Evolutionary conservation across 1,140 invertebrate species (phyloP).

Genomic region (Druon quercuslanigerum): DNA sequence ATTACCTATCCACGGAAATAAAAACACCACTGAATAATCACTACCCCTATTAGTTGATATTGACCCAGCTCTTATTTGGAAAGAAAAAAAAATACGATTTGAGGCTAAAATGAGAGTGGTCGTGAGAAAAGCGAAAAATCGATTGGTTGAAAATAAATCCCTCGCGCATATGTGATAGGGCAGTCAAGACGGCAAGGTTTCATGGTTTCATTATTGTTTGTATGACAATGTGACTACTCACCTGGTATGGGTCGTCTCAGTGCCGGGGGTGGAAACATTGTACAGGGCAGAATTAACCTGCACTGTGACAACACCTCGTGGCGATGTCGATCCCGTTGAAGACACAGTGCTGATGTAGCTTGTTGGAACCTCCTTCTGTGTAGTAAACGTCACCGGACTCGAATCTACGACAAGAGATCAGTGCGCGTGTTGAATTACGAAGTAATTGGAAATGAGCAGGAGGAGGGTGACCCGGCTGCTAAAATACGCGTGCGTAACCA

Average conservation of each 20-base stretch:
- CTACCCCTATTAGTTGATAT: too few species aligned
- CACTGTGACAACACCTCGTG: slow-evolving; percentile 60
- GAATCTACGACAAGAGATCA: slow-evolving; percentile 56
- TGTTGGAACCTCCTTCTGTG: slow-evolving; percentile 65
- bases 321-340: slow-evolving; percentile 57
- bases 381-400: slow-evolving; percentile 69
- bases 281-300: slow-evolving; percentile 62
- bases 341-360: slow-evolving; percentile 61
- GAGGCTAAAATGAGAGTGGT: not conserved
- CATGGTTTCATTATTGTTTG: slow-evolving; percentile 35
- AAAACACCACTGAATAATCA: too few species aligned
- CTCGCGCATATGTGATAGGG: slow-evolving; percentile 7
- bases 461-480: slow-evolving; percentile 28
- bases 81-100: too few species aligned
- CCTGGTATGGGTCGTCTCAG: slow-evolving; percentile 67
- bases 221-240: slow-evolving; percentile 44
- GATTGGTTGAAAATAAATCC: slow-evolving; percentile 12
- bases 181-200: slow-evolving; percentile 2
- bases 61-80: too few species aligned
- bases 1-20: too few species aligned
- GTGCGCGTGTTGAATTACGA: slow-evolving; percentile 47
- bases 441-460: slow-evolving; percentile 27
- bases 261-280: slow-evolving; percentile 67
- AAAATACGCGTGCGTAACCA: slow-evolving; percentile 55
- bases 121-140: slow-evolving; percentile 3